Conservation (phyloP, 1,140 invertebrate genomes). For the Hermetia illucens region DNA sequence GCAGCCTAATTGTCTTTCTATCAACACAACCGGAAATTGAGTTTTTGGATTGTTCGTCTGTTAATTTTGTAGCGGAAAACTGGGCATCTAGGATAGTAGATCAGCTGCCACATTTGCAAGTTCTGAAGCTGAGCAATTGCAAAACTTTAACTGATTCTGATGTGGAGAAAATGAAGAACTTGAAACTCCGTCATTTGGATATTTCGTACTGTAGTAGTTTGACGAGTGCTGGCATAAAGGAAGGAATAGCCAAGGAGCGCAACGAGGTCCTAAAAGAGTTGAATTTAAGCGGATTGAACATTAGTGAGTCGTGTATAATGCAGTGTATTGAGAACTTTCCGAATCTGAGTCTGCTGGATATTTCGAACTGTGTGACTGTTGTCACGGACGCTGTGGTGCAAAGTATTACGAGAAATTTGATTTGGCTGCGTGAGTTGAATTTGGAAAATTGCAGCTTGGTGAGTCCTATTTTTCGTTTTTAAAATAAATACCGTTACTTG, state of each 20-base stretch:
- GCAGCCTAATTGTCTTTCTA: constrained; percentile 40
- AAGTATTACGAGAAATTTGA: constrained; percentile 44
- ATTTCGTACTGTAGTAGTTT: constrained; percentile 50
- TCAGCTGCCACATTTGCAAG: constrained; percentile 37
- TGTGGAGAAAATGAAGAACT: constrained; percentile 34
- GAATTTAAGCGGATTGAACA: constrained; percentile 42
- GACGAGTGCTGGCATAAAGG: constrained; percentile 41
- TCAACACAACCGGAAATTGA: constrained; percentile 39
- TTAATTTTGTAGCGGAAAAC: constrained; percentile 45
- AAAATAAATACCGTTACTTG: too few relatives aligned
- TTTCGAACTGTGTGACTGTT: constrained; percentile 49
- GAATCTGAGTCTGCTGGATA: constrained; percentile 41
- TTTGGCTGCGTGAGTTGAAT: constrained; percentile 40
- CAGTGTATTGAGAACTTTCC: constrained; percentile 38
- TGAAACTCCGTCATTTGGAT: constrained; percentile 42
- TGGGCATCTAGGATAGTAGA: constrained; percentile 41
- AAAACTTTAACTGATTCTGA: constrained; percentile 44
- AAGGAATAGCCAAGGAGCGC: constrained; percentile 35
- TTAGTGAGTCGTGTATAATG: constrained; percentile 44
- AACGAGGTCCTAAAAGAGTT: constrained; percentile 36
- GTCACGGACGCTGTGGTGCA: constrained; percentile 51
- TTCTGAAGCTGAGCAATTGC: constrained; percentile 42
- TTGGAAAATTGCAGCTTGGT: constrained; percentile 49
- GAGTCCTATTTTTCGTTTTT: constrained; percentile 11
- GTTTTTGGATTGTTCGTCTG: constrained; percentile 45